Percentiles rank a stretch among this genome's conserved stretches.
Conservation (phyloP, 2,797 vertebrate species). For the Sorex maritimensis region DNA sequence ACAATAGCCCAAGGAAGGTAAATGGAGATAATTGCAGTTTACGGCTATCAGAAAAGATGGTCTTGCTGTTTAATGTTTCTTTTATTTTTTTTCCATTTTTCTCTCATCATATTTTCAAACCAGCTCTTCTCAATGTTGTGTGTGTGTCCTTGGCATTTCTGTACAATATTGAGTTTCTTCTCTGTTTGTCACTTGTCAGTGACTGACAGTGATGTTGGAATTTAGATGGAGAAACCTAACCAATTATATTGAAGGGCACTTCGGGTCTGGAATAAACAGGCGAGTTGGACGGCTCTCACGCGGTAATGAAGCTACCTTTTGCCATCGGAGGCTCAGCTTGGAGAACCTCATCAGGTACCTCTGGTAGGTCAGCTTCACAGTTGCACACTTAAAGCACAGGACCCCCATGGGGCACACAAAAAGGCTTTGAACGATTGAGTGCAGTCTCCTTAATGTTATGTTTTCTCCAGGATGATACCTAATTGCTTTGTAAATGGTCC, state of each 20-base stretch:
- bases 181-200: conserved; percentile 73
- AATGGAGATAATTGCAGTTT: neutral
- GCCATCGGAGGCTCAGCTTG: conserved; percentile 58
- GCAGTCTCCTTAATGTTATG: conserved; percentile 79
- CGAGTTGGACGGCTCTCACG: conserved; percentile 46
- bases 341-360: conserved; percentile 72
- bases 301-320: conserved; percentile 78
- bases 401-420: conserved; percentile 69
- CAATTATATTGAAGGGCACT: conserved; percentile 80
- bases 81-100: neutral
- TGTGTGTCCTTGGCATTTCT: conserved; percentile 75
- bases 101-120: neutral
- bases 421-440: conserved; percentile 80
- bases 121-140: neutral
- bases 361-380: conserved; percentile 71
- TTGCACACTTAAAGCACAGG: conserved; percentile 68
- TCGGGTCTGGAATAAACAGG: conserved; percentile 67
- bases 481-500: conserved; percentile 79
- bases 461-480: conserved; percentile 76
- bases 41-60: too few relatives aligned
- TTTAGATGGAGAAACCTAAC: conserved; percentile 65
- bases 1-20: neutral
- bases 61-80: neutral
- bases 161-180: conserved; percentile 60
- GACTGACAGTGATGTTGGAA: conserved; percentile 66